Evolutionary conservation across 2,888 invertebrate genomes (phyloP).

Genomic region (Exocentrus adspersus): DNA sequence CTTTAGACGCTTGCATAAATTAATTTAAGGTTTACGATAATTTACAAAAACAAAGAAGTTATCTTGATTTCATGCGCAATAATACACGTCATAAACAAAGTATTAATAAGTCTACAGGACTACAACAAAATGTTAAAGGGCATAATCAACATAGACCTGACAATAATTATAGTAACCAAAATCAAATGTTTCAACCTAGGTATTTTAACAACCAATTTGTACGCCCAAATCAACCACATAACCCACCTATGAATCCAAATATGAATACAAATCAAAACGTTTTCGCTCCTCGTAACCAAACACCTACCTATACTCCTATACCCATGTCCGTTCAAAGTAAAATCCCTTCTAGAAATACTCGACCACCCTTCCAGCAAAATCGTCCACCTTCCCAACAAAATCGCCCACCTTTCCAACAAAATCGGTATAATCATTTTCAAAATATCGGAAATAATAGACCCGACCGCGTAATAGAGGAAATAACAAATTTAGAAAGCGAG

Average conservation of each 20-base stretch:
- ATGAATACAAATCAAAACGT: neutral
- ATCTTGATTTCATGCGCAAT: neutral
- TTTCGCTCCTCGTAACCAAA: neutral
- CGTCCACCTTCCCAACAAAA: neutral
- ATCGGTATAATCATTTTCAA: neutral
- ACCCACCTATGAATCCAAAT: too few relatives aligned
- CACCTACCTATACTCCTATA: neutral
- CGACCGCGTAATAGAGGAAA: neutral
- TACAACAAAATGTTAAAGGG: neutral
- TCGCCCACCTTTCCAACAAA: neutral
- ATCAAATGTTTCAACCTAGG: too few relatives aligned
- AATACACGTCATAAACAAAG: neutral
- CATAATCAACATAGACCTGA: too few relatives aligned
- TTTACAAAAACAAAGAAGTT: neutral
- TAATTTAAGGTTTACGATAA: neutral
- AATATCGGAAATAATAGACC: neutral
- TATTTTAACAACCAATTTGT: too few relatives aligned
- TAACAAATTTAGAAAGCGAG: neutral
- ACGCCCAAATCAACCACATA: too few relatives aligned
- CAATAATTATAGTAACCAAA: too few relatives aligned
- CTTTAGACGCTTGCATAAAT: neutral
- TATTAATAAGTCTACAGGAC: too few relatives aligned
- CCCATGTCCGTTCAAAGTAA: too few relatives aligned
- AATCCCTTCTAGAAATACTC: neutral
- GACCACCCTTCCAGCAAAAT: neutral